These are phyloP conservation scores for Poecilia wingei DNA, from an alignment of 2,797 vertebrate species.

Conservation along the genomic window DNA sequence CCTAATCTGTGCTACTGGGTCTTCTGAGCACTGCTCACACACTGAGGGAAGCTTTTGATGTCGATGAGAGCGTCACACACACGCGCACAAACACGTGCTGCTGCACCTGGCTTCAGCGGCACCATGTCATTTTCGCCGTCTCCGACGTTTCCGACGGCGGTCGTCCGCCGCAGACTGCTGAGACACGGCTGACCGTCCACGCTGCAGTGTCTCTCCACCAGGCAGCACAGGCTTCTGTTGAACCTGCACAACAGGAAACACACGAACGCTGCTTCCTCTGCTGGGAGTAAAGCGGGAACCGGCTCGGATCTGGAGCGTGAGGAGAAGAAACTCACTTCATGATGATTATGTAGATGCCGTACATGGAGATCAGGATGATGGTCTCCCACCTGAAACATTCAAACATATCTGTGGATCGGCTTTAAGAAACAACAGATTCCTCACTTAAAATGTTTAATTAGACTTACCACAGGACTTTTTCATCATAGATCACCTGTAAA, in stretches of 20 bases:
- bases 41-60: slow-evolving; percentile 13
- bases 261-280: neutral
- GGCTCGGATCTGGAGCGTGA: neutral
- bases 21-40: slow-evolving; percentile 22
- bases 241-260: slow-evolving; percentile 69
- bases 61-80: slow-evolving; percentile 7
- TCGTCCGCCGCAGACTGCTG: slow-evolving; percentile 70
- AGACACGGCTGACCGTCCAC: slow-evolving; percentile 75
- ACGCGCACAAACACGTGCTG: slow-evolving; percentile 28
- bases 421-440: neutral
- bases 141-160: slow-evolving; percentile 68
- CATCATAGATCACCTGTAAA: slow-evolving; percentile 85
- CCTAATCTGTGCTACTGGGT: slow-evolving; percentile 53
- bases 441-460: neutral
- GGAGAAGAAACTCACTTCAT: slow-evolving; percentile 79
- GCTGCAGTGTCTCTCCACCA: slow-evolving; percentile 77
- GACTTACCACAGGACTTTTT: slow-evolving; percentile 83
- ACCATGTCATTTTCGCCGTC: slow-evolving; percentile 82
- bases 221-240: slow-evolving; percentile 77
- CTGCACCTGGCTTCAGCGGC: slow-evolving; percentile 80
- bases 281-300: neutral
- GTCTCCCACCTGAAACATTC: slow-evolving; percentile 83
- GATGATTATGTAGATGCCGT: slow-evolving; percentile 84
- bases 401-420: neutral
- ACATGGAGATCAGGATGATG: slow-evolving; percentile 82